Base-by-base conservation (phyloP, 2,113 vertebrate species). In the Emydocephalus ijimae region DNA sequence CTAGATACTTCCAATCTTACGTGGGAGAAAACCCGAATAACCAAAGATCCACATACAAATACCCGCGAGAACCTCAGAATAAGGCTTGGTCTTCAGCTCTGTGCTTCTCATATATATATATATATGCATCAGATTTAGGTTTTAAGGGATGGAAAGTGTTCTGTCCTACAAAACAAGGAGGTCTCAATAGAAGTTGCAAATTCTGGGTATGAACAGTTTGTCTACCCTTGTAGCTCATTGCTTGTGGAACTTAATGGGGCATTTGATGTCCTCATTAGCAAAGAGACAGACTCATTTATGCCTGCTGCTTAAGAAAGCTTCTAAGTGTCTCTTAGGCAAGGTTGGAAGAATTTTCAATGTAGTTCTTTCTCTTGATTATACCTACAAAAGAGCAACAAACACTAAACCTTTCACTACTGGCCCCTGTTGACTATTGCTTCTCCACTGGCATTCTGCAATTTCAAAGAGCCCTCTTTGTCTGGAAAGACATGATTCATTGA, bases 211-310 rank as follows among this genome's bases (percentile, higher is more conserved):
- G 89, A 56, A 18, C 48, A 56, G 20, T 12, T 85, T 43, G 23
- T 59, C 85, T 39, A 81, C 90, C n/a, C 54, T 74, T 86, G 74
- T 56, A 90, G 69, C 61, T 85, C 48, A 88, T 88, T 89, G 69
- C 87, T 91, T 61, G 86, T 89, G 69, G 69, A 64, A 39, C 69
- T 89, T 86, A 91, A 93, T 89, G 90, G 90, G 93, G 93, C 93
- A 86, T 93, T 91, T 89, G 93, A 91, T 89, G 87, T 85, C 90
- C 93, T 93, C 93, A 86, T 93, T 93, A 91, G 87, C 87, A 93
- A 52, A 6, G 54, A 91, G 90, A 93, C 29, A 59, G 69, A 85
- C 93, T 93, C 87, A 85, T 93, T 93, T 93, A 87, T 91, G 90
- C 87, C 93, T 91, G 90, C 87, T 89, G 86, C 90, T 91, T 91